phyloP scores from a whole-genome alignment of 2,797 vertebrate genomes.

The Melanogrammus aeglefinus region DNA sequence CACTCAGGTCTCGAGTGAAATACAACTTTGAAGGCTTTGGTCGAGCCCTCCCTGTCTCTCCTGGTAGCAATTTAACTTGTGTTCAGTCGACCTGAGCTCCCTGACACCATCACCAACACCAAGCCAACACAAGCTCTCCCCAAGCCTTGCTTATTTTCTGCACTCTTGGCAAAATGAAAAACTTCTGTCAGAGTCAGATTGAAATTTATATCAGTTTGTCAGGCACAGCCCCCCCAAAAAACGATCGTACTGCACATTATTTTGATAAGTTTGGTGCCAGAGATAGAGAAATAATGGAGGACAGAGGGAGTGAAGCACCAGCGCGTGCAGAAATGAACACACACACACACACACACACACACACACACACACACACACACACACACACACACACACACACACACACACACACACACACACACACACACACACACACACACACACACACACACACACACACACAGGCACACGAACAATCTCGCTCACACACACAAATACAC shows the following conservation, averaged over 20 bases:
- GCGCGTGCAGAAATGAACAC: background rate
- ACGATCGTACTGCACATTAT: slow-evolving; percentile 79
- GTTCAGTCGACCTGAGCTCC: slow-evolving; percentile 46
- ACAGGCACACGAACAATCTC: background rate
- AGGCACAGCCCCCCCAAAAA: slow-evolving; percentile 67
- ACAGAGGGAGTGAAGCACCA: slow-evolving; percentile 71
- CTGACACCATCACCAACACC: slow-evolving; percentile 7
- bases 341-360: slow-evolving; percentile 3
- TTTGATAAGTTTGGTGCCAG: slow-evolving; percentile 81
- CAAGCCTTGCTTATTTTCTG: slow-evolving; percentile 59
- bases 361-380: slow-evolving; percentile 11
- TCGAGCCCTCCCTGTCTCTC: slow-evolving; percentile 44
- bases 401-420: background rate
- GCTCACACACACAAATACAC: background rate
- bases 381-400: slow-evolving; percentile 1
- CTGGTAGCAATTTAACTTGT: slow-evolving; percentile 54
- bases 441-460: slow-evolving; percentile 7
- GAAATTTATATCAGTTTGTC: slow-evolving; percentile 83
- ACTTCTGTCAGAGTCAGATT: slow-evolving; percentile 77
- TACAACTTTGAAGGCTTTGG: slow-evolving; percentile 37
- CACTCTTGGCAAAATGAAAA: slow-evolving; percentile 79
- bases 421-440: slow-evolving; percentile 3
- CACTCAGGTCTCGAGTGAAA: slow-evolving; percentile 39
- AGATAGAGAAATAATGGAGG: slow-evolving; percentile 77
- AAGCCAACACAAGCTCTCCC: slow-evolving; percentile 25